Evolutionary conservation across 1,140 invertebrate species (phyloP), one percentile per base, ranked within the genome.

Genomic region (Copidosoma floridanum): DNA sequence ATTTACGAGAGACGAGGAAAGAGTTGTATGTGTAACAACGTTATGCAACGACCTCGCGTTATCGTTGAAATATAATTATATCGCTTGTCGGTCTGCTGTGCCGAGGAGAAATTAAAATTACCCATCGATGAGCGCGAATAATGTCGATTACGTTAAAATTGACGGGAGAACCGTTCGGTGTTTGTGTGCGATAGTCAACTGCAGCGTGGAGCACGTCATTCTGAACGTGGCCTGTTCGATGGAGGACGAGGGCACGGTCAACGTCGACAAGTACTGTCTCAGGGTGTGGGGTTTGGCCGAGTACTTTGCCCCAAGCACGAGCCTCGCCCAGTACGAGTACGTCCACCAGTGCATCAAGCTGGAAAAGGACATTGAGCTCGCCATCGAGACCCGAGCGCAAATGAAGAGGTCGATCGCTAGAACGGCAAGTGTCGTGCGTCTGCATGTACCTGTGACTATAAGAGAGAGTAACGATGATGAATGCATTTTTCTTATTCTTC

Each of bases 271-370:
- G 69, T 92, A 86, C 68, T 76, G 72, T 65, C 76, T 84, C n/a
- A 83, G 93, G 85, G 90, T 95, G 51, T 88, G 87, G 83, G 90
- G 91, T 16, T 81, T 88, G 40, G 87, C 88, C 54, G 93, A 95
- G 76, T 95, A 93, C 79, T 79, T 95, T 41, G 85, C 85, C 48
- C 83, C 81, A 38, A 86, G 82, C 24, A 86, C 86, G 11, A 83
- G 78, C 26, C 82, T 98, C 21, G 89, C 87, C 48, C 91, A 96
- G 73, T 95, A 96, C 80, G 92, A 95, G 73, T 97, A 96, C 78
- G 89, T 97, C 57, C 92, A 96, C 72, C 88, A 93, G 65, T 97
- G 95, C 79, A 89, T 97, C 38, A 95, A 97, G 75, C 79, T 96
- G 68, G 95, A 97, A 75, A 86, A 90, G 74, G 94, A 97, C 81